These are phyloP conservation scores for Proctacanthus coquilletti DNA, from an alignment of 1,140 invertebrate genomes.

Conservation along the genomic window DNA sequence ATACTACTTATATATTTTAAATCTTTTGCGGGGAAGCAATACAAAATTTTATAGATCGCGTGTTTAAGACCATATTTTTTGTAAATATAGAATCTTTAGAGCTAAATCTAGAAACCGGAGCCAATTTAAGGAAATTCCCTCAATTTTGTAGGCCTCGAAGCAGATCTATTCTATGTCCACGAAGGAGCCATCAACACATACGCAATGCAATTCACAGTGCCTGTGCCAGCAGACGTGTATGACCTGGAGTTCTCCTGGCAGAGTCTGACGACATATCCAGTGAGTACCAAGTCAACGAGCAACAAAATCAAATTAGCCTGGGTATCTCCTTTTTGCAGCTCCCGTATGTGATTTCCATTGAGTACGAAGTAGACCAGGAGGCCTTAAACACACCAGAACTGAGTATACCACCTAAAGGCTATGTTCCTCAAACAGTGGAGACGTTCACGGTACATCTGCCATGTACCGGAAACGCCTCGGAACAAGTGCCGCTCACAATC, in stretches of 20 bases:
- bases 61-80: too few relatives aligned
- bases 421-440: slow-evolving; percentile 56
- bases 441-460: slow-evolving; percentile 61
- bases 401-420: slow-evolving; percentile 61
- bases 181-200: slow-evolving; percentile 81
- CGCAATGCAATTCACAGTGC: slow-evolving; percentile 73
- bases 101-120: too few relatives aligned
- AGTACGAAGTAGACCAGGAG: slow-evolving; percentile 52
- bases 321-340: slow-evolving; percentile 36
- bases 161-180: slow-evolving; percentile 72
- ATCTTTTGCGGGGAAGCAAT: too few relatives aligned
- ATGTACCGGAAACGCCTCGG: slow-evolving; percentile 50
- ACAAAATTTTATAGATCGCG: too few relatives aligned
- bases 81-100: too few relatives aligned
- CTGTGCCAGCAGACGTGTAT: slow-evolving; percentile 61
- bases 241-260: slow-evolving; percentile 81
- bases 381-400: slow-evolving; percentile 59
- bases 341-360: slow-evolving; percentile 58
- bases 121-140: too few relatives aligned
- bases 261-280: slow-evolving; percentile 53
- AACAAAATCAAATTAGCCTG: too few relatives aligned
- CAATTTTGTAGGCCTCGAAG: slow-evolving; percentile 51
- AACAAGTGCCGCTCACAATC: slow-evolving; percentile 57
- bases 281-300: slow-evolving; percentile 40
- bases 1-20: too few relatives aligned